Conservation (phyloP, 2,888 invertebrate species). For the Lepidocyrtinus sp. region DNA sequence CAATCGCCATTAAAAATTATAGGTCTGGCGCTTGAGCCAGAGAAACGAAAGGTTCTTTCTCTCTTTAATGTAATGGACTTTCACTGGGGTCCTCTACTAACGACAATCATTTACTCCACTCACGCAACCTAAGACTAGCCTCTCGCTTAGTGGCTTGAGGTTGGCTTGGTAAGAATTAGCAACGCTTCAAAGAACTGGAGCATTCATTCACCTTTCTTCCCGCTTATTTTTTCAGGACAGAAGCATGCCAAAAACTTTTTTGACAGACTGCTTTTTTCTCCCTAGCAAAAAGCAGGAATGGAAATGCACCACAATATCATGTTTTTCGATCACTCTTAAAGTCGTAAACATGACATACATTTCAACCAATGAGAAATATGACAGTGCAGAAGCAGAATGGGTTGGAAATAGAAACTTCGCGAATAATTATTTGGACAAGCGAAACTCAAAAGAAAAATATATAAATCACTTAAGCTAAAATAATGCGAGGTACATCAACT, state of each 20-base stretch:
- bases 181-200: conserved; percentile 55
- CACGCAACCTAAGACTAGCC: conserved; percentile 49
- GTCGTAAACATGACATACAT: conserved; percentile 52
- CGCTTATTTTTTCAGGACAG: conserved; percentile 30
- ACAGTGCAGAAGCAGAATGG: not conserved
- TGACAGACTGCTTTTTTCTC: conserved; percentile 42
- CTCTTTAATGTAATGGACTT: conserved; percentile 27
- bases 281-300: no score
- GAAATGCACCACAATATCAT: conserved; percentile 36
- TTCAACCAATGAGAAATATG: conserved; percentile 20
- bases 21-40: no score
- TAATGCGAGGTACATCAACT: no score
- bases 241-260: conserved; percentile 37
- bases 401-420: not conserved
- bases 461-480: not conserved
- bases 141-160: conserved; percentile 36
- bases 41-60: no score
- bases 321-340: conserved; percentile 44
- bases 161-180: conserved; percentile 29
- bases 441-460: not conserved
- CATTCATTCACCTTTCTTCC: conserved; percentile 57
- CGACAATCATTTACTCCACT: conserved; percentile 27
- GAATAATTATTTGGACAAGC: conserved; percentile 23
- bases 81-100: conserved; percentile 31
- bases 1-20: conserved; percentile 44